Conservation (phyloP, 2,113 vertebrate species). For the Microtus oregoni region DNA sequence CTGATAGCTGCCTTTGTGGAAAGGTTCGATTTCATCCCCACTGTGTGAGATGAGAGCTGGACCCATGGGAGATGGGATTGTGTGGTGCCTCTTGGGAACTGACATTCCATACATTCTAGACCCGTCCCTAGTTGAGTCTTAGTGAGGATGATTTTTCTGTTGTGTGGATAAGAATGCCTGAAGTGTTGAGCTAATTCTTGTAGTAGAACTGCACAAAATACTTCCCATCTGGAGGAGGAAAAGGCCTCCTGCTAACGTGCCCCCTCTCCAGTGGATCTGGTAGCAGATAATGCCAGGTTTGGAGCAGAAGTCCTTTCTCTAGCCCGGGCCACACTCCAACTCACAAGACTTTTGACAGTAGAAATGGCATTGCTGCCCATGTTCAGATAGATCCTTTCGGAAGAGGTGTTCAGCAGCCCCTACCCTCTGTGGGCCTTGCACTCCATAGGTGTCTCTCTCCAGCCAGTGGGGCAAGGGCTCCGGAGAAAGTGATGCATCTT, state of each 20-base stretch:
- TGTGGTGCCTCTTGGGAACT: neutral
- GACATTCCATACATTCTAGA: neutral
- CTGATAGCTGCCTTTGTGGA: neutral
- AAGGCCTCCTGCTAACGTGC: neutral
- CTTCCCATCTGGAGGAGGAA: neutral
- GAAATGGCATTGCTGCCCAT: rapidly evolving
- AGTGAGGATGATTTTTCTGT: neutral
- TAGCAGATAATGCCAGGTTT: neutral
- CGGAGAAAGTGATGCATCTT: neutral
- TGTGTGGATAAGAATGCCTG: neutral
- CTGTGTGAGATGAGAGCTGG: neutral
- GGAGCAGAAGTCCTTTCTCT: neutral
- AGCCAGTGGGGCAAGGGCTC: neutral
- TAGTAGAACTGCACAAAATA: neutral
- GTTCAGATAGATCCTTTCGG: rapidly evolving
- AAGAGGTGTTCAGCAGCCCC: neutral
- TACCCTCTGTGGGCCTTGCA: neutral
- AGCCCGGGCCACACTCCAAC: neutral
- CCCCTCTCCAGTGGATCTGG: neutral
- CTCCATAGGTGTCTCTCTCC: too few species aligned
- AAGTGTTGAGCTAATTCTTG: neutral
- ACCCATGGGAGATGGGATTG: neutral
- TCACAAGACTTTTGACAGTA: neutral
- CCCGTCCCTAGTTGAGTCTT: neutral
- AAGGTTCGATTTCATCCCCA: neutral